Conservation (phyloP, 2,113 vertebrate genomes). For the Rhinoderma darwinii region DNA sequence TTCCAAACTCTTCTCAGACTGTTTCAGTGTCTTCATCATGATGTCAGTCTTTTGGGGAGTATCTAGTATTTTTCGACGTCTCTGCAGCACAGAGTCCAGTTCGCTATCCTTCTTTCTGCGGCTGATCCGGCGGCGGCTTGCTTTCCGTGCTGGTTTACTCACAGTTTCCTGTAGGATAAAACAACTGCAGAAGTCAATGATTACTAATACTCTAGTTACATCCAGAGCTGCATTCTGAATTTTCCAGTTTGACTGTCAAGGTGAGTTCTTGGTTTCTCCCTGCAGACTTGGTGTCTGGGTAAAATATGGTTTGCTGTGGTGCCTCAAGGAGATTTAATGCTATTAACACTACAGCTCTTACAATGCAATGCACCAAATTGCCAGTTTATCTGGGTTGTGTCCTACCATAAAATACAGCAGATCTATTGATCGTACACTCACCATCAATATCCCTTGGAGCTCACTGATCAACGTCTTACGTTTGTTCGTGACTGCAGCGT, state of each 20-base stretch:
- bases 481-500: conserved; percentile 64
- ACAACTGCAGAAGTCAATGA: neutral
- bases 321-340: too few species aligned
- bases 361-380: too few species aligned
- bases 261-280: too few species aligned
- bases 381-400: neutral
- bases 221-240: neutral
- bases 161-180: conserved; percentile 61
- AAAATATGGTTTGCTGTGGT: too few species aligned
- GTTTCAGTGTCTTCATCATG: fast-evolving
- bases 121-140: conserved; percentile 60
- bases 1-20: neutral
- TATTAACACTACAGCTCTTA: too few species aligned
- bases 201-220: neutral
- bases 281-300: too few species aligned
- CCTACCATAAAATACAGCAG: neutral
- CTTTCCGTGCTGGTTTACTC: conserved; percentile 60
- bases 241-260: neutral
- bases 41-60: fast-evolving
- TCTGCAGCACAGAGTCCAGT: conserved; percentile 76
- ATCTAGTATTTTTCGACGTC: conserved; percentile 70
- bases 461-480: conserved; percentile 75
- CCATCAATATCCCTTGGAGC: conserved; percentile 80
- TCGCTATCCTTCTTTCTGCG: conserved; percentile 68
- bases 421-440: neutral